Evolutionary conservation across 2,888 invertebrate genomes (phyloP), one percentile per base, ranked within the genome.

Genomic region (Heterodera filipjevi): DNA sequence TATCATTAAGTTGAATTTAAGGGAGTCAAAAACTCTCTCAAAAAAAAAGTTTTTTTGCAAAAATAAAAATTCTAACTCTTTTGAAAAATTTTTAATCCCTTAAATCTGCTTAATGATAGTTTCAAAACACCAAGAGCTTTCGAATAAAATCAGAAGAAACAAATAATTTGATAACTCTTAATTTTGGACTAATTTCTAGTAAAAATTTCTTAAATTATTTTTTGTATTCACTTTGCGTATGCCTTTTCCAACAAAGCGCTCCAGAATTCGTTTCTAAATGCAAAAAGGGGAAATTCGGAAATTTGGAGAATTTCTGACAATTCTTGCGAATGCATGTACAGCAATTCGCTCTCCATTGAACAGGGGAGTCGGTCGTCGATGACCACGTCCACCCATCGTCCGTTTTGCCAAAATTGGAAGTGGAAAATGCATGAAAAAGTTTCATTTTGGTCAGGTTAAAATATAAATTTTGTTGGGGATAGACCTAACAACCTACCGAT

Each of bases 181-280:
- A n/a, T n/a, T n/a, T n/a, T n/a, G n/a, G n/a, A n/a, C n/a, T n/a
- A n/a, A n/a, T n/a, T n/a, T n/a, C n/a, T n/a, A n/a, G n/a, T n/a
- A n/a, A n/a, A n/a, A n/a, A n/a, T 30, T 19, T 32, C 66, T 77
- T 19, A 19, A 22, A 12, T 22, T 10, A 19, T 77, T 22, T 10
- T 19, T 77, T 16, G 32, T 32, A 84, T 87, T 86, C 85, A 91
- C 92, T 96, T 96, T 77, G 96, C 95, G 90, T 96, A 96, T 1
- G 96, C 96, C 91, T 96, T 96, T 90, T 96, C 96, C 32, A 96
- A 91, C 79, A 96, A 91, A 0, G 96, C 95, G 90, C 95, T 95
- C 96, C 96, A 96, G 91, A 96, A 96, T 91, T 96, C 80, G 49
- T 79, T 79, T 8, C 59, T 66, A 66, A 49, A 49, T 22, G 12